Base-by-base conservation (phyloP, 2,888 invertebrate species). In the Apodemia mormo region DNA sequence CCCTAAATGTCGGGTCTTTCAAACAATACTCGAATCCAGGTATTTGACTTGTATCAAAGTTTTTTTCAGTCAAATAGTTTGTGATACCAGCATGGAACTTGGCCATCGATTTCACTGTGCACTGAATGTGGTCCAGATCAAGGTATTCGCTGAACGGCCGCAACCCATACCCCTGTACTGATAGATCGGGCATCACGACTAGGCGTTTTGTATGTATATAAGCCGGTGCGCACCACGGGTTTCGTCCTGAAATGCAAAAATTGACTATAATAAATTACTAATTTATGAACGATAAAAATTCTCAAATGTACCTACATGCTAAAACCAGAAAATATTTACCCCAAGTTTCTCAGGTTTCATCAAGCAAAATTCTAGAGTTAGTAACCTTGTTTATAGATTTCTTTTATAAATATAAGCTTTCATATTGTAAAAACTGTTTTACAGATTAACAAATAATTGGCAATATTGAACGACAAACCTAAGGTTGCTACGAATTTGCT, bases 121-220 rank as follows among this genome's bases (percentile, higher is more conserved):
- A 67, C 61, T 83, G 67, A 6, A 79, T 76, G 71, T 92, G 90
- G 40, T 79, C 76, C 14, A 82, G 71, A 71, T 88, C 87, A 6
- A 89, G 75, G 7, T 80, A 79, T 12, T 83, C 74, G 14, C 78
- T 70, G 33, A 76, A 74, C 0, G 82, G 77, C 3, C 77, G 74
- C 0, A 80, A 71, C 5, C 77, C 67, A 76, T 88, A 92, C 1
- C 92, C 91, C n/a, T 81, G 77, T 2, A 73, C 67, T 0, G 81
- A 72, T 22, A 92, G 70, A 75, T 92, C 92, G 0, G 88, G 90
- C 87, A 91, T 86, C 61, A 90, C 90, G 6, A 92, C 70, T 0
- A 88, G 71, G 0, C 76, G 77, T 40, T 89, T 87, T 6, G 81
- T 86, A 76, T 79, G 83, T 2, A 90, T 69, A 71, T 83, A 85